phyloP scores from a whole-genome alignment of 1,140 invertebrate genomes.

The Asbolus verrucosus region DNA sequence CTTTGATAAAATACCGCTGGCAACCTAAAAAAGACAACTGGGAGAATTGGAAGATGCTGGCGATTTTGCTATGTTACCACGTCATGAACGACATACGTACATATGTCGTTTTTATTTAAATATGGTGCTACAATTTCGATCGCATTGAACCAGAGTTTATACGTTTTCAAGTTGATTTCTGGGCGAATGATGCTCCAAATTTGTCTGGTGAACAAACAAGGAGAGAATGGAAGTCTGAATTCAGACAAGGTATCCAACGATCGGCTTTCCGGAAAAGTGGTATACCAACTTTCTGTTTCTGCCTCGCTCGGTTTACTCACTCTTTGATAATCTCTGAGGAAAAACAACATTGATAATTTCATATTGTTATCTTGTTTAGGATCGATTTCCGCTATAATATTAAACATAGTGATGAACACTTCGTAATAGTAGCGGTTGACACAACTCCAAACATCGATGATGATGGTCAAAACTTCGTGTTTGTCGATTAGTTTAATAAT shows the following conservation, averaged over 20 bases:
- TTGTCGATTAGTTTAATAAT: constrained; percentile 50
- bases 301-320: constrained; percentile 50
- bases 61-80: no score
- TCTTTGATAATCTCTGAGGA: constrained; percentile 57
- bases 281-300: constrained; percentile 60
- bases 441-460: constrained; percentile 49
- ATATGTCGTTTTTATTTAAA: constrained; percentile 59
- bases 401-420: constrained; percentile 57
- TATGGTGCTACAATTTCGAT: constrained; percentile 48
- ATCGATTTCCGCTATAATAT: constrained; percentile 37
- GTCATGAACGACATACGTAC: constrained; percentile 59
- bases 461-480: constrained; percentile 36
- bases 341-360: constrained; percentile 48
- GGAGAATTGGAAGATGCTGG: no score
- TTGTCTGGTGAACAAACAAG: constrained; percentile 54
- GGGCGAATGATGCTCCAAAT: constrained; percentile 61
- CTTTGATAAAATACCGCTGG: constrained; percentile 46
- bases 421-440: constrained; percentile 62
- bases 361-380: constrained; percentile 7
- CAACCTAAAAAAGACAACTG: no score
- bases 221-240: constrained; percentile 57
- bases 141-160: constrained; percentile 58
- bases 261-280: constrained; percentile 49
- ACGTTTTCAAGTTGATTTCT: constrained; percentile 61
- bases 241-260: constrained; percentile 57